phyloP scores from a whole-genome alignment of 2,113 vertebrate species.

The Mohoua ochrocephala region DNA sequence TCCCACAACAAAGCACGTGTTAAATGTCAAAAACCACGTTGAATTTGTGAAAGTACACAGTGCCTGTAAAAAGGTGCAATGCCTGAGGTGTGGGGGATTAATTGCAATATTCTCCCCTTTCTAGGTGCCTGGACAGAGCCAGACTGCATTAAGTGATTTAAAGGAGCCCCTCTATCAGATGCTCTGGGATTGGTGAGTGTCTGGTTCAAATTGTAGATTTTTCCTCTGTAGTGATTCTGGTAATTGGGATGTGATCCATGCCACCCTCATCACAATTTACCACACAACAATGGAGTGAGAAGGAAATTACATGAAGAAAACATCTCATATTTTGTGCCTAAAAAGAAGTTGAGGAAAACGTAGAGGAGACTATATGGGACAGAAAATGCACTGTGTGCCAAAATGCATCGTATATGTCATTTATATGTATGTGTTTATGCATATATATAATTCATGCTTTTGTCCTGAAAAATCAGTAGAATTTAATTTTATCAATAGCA shows the following conservation, averaged over 20 bases:
- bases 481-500: not conserved
- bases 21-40: not conserved
- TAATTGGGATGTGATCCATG: not conserved
- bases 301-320: not conserved
- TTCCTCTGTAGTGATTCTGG: not conserved
- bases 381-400: not conserved
- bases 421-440: not conserved
- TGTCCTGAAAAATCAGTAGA: not conserved
- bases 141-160: not conserved
- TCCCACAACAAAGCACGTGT: not conserved
- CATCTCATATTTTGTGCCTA: not conserved
- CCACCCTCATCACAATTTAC: accelerated
- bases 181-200: not conserved
- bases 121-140: not conserved
- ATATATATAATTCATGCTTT: not conserved
- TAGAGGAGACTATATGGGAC: not conserved
- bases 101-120: not conserved
- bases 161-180: not conserved
- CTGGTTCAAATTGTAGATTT: not conserved
- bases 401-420: not conserved
- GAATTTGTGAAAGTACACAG: not conserved
- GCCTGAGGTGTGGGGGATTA: not conserved
- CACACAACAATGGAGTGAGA: not conserved
- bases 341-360: not conserved
- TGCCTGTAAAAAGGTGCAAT: not conserved